A percentile compares a stretch with the other conserved stretches of the same genome.
These are phyloP conservation scores for Drosophila monieri DNA, from an alignment of 2,888 invertebrate species.

Conservation along the genomic window DNA sequence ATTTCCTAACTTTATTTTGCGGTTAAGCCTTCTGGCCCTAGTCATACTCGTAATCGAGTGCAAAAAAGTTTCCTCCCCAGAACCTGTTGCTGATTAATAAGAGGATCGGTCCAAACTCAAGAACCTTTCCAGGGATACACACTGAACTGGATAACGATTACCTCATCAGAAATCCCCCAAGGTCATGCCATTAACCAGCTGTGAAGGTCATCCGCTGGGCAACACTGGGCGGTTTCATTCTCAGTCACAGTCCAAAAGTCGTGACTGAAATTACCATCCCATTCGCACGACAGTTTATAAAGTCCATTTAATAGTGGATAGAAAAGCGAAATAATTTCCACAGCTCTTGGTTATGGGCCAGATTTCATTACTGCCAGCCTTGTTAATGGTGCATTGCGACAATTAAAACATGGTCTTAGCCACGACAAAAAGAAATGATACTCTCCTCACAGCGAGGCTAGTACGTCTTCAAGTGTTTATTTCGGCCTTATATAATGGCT, in stretches of 20 bases:
- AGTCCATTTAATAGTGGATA: constrained; percentile 2
- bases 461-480: constrained; percentile 6
- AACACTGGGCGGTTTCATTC: constrained; percentile 18
- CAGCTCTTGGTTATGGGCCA: constrained; percentile 14
- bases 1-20: not conserved
- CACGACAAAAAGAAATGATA: constrained; percentile 36
- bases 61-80: not conserved
- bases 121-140: constrained; percentile 27
- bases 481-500: constrained; percentile 32
- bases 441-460: constrained; percentile 22
- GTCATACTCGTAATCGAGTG: no score
- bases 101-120: not conserved
- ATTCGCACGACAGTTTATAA: constrained; percentile 19
- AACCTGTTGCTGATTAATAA: constrained; percentile 6
- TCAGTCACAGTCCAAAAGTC: constrained; percentile 16
- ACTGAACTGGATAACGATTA: constrained; percentile 24
- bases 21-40: not conserved
- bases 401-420: constrained; percentile 37
- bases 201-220: constrained; percentile 15
- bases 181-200: constrained; percentile 24
- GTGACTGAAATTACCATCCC: constrained; percentile 20
- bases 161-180: constrained; percentile 22
- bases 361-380: constrained; percentile 34
- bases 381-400: constrained; percentile 29
- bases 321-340: constrained; percentile 16